Evolutionary conservation across 1,140 invertebrate genomes (phyloP), one percentile per base, ranked within the genome.

Genomic region (Polyergus mexicanus): DNA sequence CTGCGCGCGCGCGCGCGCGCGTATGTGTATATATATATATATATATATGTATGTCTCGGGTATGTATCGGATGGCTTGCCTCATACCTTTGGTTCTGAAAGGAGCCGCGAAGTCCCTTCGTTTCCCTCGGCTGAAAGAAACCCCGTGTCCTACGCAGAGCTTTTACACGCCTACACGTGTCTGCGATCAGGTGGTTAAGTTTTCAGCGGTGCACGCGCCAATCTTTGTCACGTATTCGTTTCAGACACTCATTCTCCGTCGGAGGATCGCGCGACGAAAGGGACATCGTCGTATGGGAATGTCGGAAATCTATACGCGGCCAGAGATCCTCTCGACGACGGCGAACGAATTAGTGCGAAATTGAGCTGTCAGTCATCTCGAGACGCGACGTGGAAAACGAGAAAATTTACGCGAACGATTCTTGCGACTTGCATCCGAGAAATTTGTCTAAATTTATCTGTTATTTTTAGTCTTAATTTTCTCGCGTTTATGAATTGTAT

Each of bases 211-310:
- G 10, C 65, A 22, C 65, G 63, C n/a, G 72, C 41, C 60, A 13
- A 58, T 72, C 74, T 71, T 77, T 78, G 78, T 51, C 51, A 32
- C 35, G 56, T 41, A 86, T 47, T 47, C 85, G 41, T 41, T 69
- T 38, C 51, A 58, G 51, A 56, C 71, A 11, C 41, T 44, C 41
- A 44, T 44, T 44, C 10, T 44, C 8, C 11, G 60, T 25, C 10
- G 22, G 4, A 11, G 41, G 41, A 60, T 19, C 69, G 22, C 22
- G 54, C 51, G 54, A 75, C 72, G 32, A 75, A 58, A 60, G 22
- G 25, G 38, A 19, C 3, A 63, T 76, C 58, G n/a, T 22, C 58
- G 58, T 28, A 19, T 41, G 35, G 35, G 41, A 41, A 47, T 47
- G 10, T 13, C 44, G 11, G 11, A 47, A 47, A 47, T 47, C 11